Base-by-base conservation (phyloP, 1,140 invertebrate species). In the Nephila pilipes region DNA sequence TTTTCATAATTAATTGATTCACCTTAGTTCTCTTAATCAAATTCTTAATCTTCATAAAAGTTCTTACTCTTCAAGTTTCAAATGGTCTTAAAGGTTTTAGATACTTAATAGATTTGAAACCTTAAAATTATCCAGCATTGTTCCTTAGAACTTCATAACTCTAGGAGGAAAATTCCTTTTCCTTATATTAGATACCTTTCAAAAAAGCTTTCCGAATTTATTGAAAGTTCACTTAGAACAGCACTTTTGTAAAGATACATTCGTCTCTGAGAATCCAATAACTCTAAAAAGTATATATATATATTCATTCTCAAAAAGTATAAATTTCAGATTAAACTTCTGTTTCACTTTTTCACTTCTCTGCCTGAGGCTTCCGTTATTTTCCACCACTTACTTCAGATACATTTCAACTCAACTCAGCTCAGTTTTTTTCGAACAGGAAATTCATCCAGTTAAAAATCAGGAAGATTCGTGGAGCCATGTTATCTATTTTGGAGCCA, bases 371-470 rank as follows among this genome's bases (percentile, higher is more conserved):
- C 36, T 46, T 81, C 80, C 80, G 20, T 81, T 81, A 81, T 81
- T 81, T 81, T 81, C 80, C 14, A 20, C 80, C 20, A 81, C 80
- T 81, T 81, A 81, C 80, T 81, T 81, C 80, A 14, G 38, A 81
- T 81, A 81, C 38, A 54, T 54, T 18, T 81, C 36, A 54, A 29
- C 46, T 29, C 18, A n/a, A 20, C 46, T 81, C 32, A 10, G 32
- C n/a, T 12, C 6, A 38, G n/a, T 46, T 81, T 81, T 81, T 81
- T 25, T 54, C 2, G 22, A 20, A 80, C 69, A n/a, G 46, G 22
- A 25, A 20, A 81, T 81, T 81, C 38, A 81, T 81, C 38, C 80
- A 55, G 80, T 81, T 81, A 81, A 81, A 81, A 81, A 81, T 81
- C 80, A 25, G 38, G n/a, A 25, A 14, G 46, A 81, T n/a, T 12